phyloP scores from a whole-genome alignment of 2,888 invertebrate species.

The Buathra laborator region DNA sequence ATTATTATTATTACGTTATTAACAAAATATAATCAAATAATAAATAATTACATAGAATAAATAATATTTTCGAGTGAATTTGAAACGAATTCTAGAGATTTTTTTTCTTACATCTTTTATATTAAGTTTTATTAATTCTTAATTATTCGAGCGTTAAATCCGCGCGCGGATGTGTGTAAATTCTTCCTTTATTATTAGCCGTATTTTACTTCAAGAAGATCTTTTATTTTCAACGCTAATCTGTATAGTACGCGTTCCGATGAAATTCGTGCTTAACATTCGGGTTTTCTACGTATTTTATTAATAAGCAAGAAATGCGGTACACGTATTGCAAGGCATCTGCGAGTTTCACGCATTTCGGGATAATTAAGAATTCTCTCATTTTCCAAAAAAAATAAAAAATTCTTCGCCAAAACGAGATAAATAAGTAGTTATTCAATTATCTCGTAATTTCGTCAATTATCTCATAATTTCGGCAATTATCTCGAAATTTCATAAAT shows the following conservation, averaged over 20 bases:
- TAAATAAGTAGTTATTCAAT: too few species aligned
- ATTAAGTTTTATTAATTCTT: background rate
- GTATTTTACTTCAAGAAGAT: background rate
- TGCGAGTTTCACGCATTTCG: background rate
- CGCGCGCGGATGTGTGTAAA: background rate
- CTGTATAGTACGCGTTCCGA: background rate
- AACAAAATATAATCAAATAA: too few species aligned
- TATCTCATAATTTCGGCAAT: too few species aligned
- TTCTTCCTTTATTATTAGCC: background rate
- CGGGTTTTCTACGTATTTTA: background rate
- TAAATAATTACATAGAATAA: too few species aligned
- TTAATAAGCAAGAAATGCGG: background rate
- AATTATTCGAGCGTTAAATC: background rate
- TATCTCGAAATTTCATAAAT: too few species aligned
- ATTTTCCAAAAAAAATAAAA: too few species aligned
- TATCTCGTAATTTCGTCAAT: too few species aligned
- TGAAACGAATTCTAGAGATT: background rate
- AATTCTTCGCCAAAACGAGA: too few species aligned
- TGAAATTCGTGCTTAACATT: background rate
- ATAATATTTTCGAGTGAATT: too few species aligned
- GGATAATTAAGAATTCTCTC: background rate
- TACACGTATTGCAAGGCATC: background rate
- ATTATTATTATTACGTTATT: too few species aligned
- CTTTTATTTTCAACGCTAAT: background rate
- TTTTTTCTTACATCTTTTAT: background rate